Percentiles rank a stretch among this genome's conserved stretches.
Conservation (phyloP, 35 echinoderm and acorn worm genomes). For the Amphiura filiformis region DNA sequence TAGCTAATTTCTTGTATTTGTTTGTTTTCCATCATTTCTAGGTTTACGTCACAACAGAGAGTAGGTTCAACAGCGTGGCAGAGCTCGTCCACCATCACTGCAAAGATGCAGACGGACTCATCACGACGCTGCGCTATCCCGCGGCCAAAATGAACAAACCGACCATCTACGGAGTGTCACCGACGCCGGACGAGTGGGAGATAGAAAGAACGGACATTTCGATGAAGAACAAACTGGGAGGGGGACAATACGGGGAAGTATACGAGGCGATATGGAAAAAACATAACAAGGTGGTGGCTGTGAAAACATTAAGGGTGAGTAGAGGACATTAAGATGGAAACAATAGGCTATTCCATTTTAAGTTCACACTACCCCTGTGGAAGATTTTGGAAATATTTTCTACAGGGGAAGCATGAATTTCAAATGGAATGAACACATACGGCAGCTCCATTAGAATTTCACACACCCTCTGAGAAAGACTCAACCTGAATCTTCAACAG, state of each 20-base stretch:
- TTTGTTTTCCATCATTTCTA: too few relatives aligned
- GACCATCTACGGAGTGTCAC: conserved; percentile 91
- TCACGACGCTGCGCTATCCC: conserved; percentile 91
- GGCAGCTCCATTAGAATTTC: too few relatives aligned
- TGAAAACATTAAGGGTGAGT: conserved; percentile 95
- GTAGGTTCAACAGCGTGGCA: conserved; percentile 70
- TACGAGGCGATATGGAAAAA: conserved; percentile 98
- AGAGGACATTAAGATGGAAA: background rate
- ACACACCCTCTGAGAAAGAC: too few relatives aligned
- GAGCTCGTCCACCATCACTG: conserved; percentile 96
- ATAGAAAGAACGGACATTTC: conserved; percentile 94
- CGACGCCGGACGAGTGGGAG: conserved; percentile 92
- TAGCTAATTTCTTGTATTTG: too few relatives aligned
- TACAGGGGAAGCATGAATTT: too few relatives aligned
- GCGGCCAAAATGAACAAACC: conserved; percentile 98
- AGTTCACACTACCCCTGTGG: too few relatives aligned
- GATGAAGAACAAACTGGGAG: conserved; percentile 96
- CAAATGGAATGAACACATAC: too few relatives aligned
- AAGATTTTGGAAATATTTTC: too few relatives aligned
- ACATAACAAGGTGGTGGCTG: conserved; percentile 89
- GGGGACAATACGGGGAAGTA: conserved; percentile 95
- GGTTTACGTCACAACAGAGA: conserved; percentile 90
- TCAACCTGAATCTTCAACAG: too few relatives aligned
- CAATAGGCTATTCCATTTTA: too few relatives aligned
- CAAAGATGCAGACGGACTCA: conserved; percentile 78